Evolutionary conservation across 2,113 vertebrate genomes (phyloP).

Genomic region (Onychostoma macrolepis): DNA sequence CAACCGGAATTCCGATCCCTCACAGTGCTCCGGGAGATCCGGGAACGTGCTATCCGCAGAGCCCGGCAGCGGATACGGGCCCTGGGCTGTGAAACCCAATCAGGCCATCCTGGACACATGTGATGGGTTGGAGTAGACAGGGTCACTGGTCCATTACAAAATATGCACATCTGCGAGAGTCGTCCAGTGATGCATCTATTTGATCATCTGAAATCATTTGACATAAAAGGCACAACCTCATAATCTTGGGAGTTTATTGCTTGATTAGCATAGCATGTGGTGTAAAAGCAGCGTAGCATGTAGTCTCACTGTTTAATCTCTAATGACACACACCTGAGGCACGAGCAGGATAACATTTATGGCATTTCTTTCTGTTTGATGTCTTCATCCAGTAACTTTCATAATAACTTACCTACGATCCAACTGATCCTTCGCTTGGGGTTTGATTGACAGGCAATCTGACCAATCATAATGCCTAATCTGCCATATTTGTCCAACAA

Average conservation of each 20-base stretch:
- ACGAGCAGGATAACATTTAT: neutral
- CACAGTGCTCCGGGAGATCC: conserved; percentile 10
- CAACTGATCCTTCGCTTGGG: neutral
- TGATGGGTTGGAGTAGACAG: conserved; percentile 38
- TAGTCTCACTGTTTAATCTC: neutral
- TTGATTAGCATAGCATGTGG: conserved; percentile 22
- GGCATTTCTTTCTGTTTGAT: neutral
- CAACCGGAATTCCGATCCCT: conserved; percentile 43
- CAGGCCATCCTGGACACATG: conserved; percentile 21
- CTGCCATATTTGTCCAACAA: too few relatives aligned
- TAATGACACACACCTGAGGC: conserved; percentile 8
- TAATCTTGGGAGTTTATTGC: neutral
- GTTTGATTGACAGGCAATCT: too few relatives aligned
- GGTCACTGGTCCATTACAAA: conserved; percentile 33
- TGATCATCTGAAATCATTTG: conserved; percentile 6
- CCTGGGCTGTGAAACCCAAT: conserved; percentile 45
- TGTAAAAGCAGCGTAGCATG: neutral
- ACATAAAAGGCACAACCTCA: conserved; percentile 1
- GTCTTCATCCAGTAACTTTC: neutral
- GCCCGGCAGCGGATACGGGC: conserved; percentile 11
- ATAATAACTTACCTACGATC: neutral
- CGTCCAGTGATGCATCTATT: neutral
- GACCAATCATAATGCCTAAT: too few relatives aligned
- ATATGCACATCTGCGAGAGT: conserved; percentile 35
- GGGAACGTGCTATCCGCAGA: conserved; percentile 9